Evolutionary conservation across 1,140 invertebrate species (phyloP).

Genomic region (Procambarus clarkii): DNA sequence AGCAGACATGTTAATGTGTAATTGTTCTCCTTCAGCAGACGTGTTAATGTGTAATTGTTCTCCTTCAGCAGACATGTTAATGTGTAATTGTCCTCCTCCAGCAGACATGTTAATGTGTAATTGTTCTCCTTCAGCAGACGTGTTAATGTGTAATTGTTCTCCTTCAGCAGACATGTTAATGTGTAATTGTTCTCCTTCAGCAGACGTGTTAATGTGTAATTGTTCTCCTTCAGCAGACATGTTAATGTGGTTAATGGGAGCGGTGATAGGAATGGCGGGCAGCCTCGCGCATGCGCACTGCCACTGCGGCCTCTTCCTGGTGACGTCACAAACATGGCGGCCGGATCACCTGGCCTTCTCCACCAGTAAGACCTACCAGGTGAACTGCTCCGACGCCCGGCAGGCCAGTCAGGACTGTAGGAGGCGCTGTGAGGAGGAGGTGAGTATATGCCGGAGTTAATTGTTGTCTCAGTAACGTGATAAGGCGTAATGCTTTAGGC

Average conservation of each 20-base stretch:
- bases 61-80: not conserved
- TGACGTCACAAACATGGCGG: not conserved
- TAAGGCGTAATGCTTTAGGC: no score
- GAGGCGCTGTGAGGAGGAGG: conserved; percentile 18
- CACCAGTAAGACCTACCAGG: not conserved
- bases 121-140: no score
- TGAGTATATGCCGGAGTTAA: not conserved
- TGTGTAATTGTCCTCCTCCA: no score
- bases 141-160: not conserved
- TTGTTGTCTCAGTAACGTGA: not conserved
- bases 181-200: no score
- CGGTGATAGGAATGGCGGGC: not conserved
- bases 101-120: no score
- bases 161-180: not conserved
- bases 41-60: not conserved
- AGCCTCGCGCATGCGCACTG: conserved; percentile 7
- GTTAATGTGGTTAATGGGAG: conserved; percentile 13
- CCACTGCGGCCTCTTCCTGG: conserved; percentile 14
- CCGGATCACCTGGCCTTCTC: conserved; percentile 11
- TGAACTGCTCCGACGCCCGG: not conserved
- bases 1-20: no score
- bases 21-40: no score
- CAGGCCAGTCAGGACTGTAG: not conserved
- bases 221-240: no score
- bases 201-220: no score